A percentile compares a stretch with the other conserved stretches of the same genome.
Evolutionary conservation across 2,888 invertebrate genomes (phyloP).

Genomic region (Glyphotaelius pellucidus): DNA sequence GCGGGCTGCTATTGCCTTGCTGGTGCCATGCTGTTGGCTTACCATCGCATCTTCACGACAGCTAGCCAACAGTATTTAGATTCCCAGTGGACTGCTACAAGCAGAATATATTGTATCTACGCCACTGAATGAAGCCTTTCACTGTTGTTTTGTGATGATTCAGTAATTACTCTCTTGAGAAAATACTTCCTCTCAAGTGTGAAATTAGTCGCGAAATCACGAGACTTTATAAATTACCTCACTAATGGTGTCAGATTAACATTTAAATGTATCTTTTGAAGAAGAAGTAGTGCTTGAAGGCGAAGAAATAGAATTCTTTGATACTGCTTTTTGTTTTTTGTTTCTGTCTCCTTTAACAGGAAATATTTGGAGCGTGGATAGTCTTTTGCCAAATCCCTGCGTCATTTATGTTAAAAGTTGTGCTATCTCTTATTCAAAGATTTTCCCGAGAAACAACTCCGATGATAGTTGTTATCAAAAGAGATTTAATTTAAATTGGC

Average conservation of each 20-base stretch:
- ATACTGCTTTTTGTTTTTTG: background rate
- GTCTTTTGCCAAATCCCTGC: background rate
- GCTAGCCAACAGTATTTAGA: no score
- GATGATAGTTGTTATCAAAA: background rate
- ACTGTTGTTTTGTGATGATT: conserved; percentile 8
- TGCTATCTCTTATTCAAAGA: background rate
- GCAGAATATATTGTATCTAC: background rate
- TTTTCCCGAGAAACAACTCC: background rate
- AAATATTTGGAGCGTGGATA: background rate
- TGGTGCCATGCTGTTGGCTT: no score
- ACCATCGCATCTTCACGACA: no score
- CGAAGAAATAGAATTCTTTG: background rate
- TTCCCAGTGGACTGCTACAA: no score
- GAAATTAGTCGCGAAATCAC: background rate
- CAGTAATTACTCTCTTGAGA: conserved; percentile 5
- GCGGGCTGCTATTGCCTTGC: no score
- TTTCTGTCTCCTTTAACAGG: background rate
- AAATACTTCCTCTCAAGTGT: background rate
- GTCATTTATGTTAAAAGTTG: background rate
- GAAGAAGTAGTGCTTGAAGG: background rate
- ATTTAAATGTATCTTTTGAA: background rate
- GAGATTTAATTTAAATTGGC: background rate
- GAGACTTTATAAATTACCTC: conserved; percentile 1
- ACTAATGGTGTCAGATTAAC: background rate
- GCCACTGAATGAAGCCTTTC: background rate